A percentile compares a stretch with the other conserved stretches of the same genome.
Conservation (phyloP, 2,113 vertebrate genomes). For the Zootoca vivipara region DNA sequence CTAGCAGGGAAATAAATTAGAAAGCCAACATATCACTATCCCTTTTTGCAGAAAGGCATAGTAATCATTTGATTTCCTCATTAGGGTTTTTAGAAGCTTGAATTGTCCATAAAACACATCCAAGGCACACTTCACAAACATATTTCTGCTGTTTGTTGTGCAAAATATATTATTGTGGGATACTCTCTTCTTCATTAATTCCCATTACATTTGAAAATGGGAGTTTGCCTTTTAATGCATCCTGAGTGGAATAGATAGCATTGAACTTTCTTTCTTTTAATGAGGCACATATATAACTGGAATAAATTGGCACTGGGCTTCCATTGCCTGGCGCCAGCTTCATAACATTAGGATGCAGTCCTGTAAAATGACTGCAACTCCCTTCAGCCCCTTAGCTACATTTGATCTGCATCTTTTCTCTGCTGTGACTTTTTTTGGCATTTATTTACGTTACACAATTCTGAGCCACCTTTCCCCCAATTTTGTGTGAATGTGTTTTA, state of each 20-base stretch:
- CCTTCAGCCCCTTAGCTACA: too few species aligned
- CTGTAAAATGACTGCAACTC: too few species aligned
- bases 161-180: neutral
- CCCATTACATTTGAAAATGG: neutral
- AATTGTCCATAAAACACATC: neutral
- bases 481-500: too few species aligned
- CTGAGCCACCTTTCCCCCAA: too few species aligned
- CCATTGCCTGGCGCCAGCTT: neutral
- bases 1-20: slow-evolving; percentile 15
- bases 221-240: neutral
- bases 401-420: too few species aligned
- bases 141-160: neutral
- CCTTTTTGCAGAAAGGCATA: neutral
- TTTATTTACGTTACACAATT: too few species aligned
- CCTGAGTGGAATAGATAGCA: neutral
- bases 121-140: neutral
- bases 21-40: neutral
- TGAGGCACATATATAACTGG: neutral
- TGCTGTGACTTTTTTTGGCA: too few species aligned
- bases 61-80: neutral
- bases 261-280: neutral
- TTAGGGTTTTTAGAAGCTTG: slow-evolving; percentile 6
- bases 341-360: too few species aligned
- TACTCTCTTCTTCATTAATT: neutral
- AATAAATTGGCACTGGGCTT: neutral